Evolutionary conservation across 2,797 vertebrate genomes (phyloP).

Genomic region (Enteromius thamalakanensis): DNA sequence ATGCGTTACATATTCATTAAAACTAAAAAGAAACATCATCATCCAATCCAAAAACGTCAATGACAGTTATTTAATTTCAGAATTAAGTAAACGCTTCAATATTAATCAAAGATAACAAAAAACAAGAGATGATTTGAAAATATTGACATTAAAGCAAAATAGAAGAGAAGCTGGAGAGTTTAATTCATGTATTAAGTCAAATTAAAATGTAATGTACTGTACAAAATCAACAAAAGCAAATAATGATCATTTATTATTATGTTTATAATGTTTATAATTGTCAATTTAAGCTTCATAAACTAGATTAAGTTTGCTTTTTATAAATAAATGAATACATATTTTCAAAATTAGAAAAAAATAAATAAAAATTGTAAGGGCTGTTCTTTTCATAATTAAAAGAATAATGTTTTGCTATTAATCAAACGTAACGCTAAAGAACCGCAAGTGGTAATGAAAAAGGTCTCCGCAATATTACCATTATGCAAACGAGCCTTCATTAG

Average conservation of each 20-base stretch:
- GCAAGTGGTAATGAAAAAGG: background rate
- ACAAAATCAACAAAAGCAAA: background rate
- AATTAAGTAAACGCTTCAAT: background rate
- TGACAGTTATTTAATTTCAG: background rate
- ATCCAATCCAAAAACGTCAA: background rate
- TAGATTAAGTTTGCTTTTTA: background rate
- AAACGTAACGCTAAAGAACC: background rate
- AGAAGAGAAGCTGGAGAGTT: no score
- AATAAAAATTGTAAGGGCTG: background rate
- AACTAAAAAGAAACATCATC: background rate
- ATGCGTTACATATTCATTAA: background rate
- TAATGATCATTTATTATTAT: background rate
- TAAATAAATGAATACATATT: background rate
- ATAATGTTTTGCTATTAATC: background rate
- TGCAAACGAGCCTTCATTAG: conserved; percentile 16
- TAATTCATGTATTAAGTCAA: background rate
- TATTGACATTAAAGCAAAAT: background rate
- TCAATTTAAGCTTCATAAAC: background rate
- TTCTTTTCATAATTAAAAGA: background rate
- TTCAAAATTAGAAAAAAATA: background rate
- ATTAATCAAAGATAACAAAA: background rate
- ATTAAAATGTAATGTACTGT: background rate
- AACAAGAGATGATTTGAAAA: background rate
- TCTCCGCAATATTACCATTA: conserved; percentile 1
- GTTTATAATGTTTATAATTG: background rate